Base-by-base conservation (phyloP, 2,888 invertebrate species). In the Lagria hirta region DNA sequence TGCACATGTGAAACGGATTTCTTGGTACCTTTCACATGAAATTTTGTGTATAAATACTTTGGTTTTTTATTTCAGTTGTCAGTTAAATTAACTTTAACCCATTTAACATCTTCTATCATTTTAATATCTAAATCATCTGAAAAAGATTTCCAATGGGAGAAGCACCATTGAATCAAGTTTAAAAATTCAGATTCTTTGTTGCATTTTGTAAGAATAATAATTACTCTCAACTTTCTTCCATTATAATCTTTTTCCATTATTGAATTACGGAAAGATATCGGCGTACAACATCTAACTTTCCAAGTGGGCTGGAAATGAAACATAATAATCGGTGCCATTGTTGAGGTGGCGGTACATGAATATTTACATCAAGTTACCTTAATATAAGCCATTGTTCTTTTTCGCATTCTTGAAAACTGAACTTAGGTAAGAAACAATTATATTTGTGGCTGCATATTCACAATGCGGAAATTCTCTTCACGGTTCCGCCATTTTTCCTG, bases 341-440 rank as follows among this genome's bases (percentile, higher is more conserved):
- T 60, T 57, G 33, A 17, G 44, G 48, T 43, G 43, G 42, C 44
- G 37, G 49, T 55, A 59, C 58, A 60, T 60, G 60, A 60, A 60
- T 60, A 60, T 60, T 60, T 60, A 59, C 58, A 60, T 59, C 55
- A 58, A 58, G 58, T 58, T 48, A 49, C 59, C 58, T 58, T 60
- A 61, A 50, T 57, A 58, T 55, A 48, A 43, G 43, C 58, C 49
- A 61, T 61, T 61, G 61, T 61, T 61, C 57, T 58, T 45, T n/a
- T 43, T 38, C 49, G 41, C 43, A 51, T 59, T 58, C 55, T 49
- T 54, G 54, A 54, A 58, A 56, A 57, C 51, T 52, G 46, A 56
- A 56, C 50, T 53, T 54, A 46, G 47, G 49, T 42, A 52, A 49
- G 48, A 49, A 50, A 49, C 52, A 58, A 58, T 59, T 59, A 52